These are phyloP conservation scores for Terrapene triunguis DNA, from an alignment of 2,113 vertebrate species.

Conservation along the genomic window DNA sequence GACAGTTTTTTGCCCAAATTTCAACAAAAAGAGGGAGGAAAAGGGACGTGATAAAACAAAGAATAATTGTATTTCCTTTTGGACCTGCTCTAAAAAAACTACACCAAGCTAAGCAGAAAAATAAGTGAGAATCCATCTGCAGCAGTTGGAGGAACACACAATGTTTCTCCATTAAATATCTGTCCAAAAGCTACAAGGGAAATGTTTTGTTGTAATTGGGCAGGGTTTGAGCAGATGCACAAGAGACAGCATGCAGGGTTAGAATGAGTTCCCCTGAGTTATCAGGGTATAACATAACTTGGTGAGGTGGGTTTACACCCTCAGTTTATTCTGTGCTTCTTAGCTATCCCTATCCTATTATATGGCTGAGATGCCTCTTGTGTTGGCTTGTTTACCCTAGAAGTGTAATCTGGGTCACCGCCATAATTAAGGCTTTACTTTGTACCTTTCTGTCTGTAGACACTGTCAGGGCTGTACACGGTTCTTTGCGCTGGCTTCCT, in stretches of 20 bases:
- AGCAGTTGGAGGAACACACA: neutral
- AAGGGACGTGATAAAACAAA: neutral
- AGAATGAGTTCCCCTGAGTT: neutral
- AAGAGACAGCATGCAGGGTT: neutral
- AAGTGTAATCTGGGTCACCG: slow-evolving; percentile 52
- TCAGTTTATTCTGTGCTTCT: neutral
- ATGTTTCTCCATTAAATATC: neutral
- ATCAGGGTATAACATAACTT: neutral
- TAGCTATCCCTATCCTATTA: slow-evolving; percentile 65
- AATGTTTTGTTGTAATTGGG: neutral
- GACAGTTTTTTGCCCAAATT: neutral
- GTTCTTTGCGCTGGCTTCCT: rapidly evolving
- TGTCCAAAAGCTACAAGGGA: neutral
- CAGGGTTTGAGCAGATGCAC: neutral
- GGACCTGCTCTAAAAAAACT: neutral
- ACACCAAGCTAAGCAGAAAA: neutral
- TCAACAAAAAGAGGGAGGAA: neutral
- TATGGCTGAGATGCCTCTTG: slow-evolving; percentile 49
- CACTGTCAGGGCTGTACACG: neutral
- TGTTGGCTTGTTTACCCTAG: slow-evolving; percentile 36
- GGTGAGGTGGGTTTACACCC: slow-evolving; percentile 22
- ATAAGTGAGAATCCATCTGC: neutral
- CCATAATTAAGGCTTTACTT: slow-evolving; percentile 53
- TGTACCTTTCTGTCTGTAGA: slow-evolving; percentile 7
- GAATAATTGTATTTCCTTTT: neutral